Evolutionary conservation across 2,113 vertebrate genomes (phyloP).

Genomic region (Coracopsis vasa): DNA sequence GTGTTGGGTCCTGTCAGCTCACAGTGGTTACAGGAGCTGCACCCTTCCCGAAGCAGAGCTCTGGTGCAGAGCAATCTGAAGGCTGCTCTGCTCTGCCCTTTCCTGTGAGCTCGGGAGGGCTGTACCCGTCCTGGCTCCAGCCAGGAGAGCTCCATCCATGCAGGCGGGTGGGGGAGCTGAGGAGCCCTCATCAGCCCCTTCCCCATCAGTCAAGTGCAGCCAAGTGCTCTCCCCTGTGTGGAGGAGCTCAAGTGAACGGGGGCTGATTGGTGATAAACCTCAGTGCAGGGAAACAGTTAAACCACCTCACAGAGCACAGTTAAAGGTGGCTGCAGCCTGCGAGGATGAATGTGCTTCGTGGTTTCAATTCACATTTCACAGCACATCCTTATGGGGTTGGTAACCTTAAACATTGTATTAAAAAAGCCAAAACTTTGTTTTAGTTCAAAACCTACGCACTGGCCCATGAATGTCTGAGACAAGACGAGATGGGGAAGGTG

Average conservation of each 20-base stretch:
- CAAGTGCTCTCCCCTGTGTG: not conserved
- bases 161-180: not conserved
- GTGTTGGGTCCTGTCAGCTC: not conserved
- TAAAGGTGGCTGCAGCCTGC: not conserved
- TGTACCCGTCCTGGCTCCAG: not conserved
- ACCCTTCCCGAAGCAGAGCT: not conserved
- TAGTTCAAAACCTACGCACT: not conserved
- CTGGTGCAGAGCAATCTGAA: not conserved
- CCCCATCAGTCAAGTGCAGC: too few species aligned
- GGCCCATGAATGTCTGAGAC: accelerated
- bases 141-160: not conserved
- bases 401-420: accelerated
- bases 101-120: not conserved
- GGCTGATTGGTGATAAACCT: not conserved
- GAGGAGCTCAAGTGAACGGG: not conserved
- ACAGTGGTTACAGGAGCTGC: not conserved
- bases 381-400: not conserved
- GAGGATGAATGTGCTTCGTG: not conserved
- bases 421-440: not conserved
- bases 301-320: not conserved
- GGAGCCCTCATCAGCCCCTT: not conserved
- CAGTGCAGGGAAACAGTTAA: not conserved
- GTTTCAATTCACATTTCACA: not conserved
- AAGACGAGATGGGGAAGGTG: accelerated
- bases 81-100: not conserved